Base-by-base conservation (phyloP, 2,113 vertebrate genomes). In the Pseudonaja textilis region DNA sequence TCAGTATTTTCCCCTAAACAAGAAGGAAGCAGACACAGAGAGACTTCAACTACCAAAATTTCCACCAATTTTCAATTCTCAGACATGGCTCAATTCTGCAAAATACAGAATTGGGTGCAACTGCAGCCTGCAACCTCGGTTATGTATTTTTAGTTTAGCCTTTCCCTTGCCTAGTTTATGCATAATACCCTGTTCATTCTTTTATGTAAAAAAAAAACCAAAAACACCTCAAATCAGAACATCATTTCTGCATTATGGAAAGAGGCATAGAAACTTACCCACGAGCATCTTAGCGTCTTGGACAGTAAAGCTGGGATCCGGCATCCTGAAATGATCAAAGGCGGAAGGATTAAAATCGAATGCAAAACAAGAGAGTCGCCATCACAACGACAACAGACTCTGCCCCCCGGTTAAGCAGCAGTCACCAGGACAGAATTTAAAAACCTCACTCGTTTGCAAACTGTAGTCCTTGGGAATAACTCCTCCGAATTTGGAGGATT, bases 281-380 rank as follows among this genome's bases (percentile, higher is more conserved):
- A 99, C 99, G 92, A 99, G 97, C 93, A 98, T 98, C 97, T 99
- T 99, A 96, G 99, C 98, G 86, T 99, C 99, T 96, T 98, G 98
- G 85, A 99, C 98, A 39, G 98, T 98, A 95, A 99, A 99, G 95
- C 99, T 98, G 26, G 98, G 98, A 96, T 99, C 99, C 50, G 99
- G 99, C 98, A 99, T 99, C 95, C 99, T 99, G 94, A 61, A 96
- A 93, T 93, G 93, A 95, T 94, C 64, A 88, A 42, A 95, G 88
- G 54, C 94, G 3, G 5, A 20, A 4, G 16, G 2, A 94, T 95
- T 94, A 23, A 50, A 29, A 90, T 23, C 5, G 25, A 90, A 52
- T 5, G 29, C 89, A 86, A 52, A 55, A 20, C 50, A 57, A 88
- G 18, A 20, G 26, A 54, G 50, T 8, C 16, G 2, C 34, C 8